Conservation (phyloP, 2,797 vertebrate genomes). For the Peromyscus nudipes region DNA sequence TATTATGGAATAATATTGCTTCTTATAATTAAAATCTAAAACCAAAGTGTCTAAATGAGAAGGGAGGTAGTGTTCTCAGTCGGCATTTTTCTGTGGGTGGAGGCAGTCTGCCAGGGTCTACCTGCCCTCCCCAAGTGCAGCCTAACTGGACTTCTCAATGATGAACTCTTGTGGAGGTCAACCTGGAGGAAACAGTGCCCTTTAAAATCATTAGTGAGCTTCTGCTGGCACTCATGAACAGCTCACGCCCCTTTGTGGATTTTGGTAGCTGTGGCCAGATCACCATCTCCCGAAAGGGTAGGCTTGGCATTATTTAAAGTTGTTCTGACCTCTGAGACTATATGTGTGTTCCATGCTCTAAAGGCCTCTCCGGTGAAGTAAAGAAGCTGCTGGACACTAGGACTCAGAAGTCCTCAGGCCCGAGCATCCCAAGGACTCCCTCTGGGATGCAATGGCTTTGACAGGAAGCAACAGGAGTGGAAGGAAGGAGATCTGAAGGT, state of each 20-base stretch:
- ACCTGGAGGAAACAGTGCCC: accelerated
- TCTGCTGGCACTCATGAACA: accelerated
- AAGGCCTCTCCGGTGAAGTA: not conserved
- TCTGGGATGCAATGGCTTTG: not conserved
- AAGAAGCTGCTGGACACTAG: not conserved
- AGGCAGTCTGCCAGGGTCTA: accelerated
- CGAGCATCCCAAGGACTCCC: not conserved
- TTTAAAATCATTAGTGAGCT: not conserved
- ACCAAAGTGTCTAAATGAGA: not conserved
- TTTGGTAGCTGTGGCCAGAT: accelerated
- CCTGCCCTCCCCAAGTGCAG: no score
- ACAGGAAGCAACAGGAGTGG: not conserved
- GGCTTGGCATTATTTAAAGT: not conserved
- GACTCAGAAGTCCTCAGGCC: not conserved
- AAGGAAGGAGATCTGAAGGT: no score
- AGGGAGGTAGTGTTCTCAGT: accelerated
- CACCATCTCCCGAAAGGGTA: accelerated
- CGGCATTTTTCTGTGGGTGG: accelerated
- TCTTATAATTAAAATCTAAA: not conserved
- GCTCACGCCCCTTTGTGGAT: accelerated
- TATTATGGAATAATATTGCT: constrained; percentile 6
- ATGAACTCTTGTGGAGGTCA: not conserved
- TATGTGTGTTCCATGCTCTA: accelerated
- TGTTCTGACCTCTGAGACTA: not conserved
- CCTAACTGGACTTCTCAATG: accelerated